These are phyloP conservation scores for Nothocercus julius DNA, from an alignment of 2,113 vertebrate genomes.

Conservation along the genomic window DNA sequence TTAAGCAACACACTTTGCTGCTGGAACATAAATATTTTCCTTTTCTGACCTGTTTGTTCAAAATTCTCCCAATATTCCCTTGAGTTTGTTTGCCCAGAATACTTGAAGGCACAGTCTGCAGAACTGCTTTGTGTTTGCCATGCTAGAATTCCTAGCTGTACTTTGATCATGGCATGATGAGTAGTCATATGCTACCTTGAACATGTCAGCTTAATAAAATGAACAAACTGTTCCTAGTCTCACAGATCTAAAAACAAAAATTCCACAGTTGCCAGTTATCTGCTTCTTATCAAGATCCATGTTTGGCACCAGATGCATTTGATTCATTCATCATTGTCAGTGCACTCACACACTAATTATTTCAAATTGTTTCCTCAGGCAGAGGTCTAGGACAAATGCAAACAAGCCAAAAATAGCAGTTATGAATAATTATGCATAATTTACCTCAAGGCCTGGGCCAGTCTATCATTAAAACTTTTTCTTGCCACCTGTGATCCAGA, in stretches of 20 bases:
- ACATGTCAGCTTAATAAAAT: neutral
- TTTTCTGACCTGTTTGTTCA: neutral
- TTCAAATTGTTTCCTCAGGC: slow-evolving; percentile 93
- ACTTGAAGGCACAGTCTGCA: neutral
- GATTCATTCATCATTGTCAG: slow-evolving; percentile 91
- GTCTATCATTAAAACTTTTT: slow-evolving; percentile 80
- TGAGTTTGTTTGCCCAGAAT: slow-evolving; percentile 7
- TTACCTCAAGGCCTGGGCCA: slow-evolving; percentile 90
- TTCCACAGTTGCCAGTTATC: slow-evolving; percentile 74
- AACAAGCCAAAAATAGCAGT: slow-evolving; percentile 90
- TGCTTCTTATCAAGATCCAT: slow-evolving; percentile 81
- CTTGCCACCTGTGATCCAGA: slow-evolving; percentile 77
- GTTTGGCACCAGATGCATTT: slow-evolving; percentile 78
- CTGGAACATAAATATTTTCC: neutral
- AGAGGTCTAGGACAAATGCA: slow-evolving; percentile 90
- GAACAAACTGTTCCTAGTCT: slow-evolving; percentile 51
- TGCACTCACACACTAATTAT: slow-evolving; percentile 86
- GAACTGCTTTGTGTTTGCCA: neutral
- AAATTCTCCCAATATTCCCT: neutral
- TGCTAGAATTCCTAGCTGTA: neutral
- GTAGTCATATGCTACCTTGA: slow-evolving; percentile 41
- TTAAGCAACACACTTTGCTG: neutral
- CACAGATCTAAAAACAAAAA: slow-evolving; percentile 66
- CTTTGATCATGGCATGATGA: slow-evolving; percentile 23
- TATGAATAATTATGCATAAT: slow-evolving; percentile 97